Evolutionary conservation across 2,888 invertebrate genomes (phyloP).

Genomic region (Oegoconia quadripuncta): DNA sequence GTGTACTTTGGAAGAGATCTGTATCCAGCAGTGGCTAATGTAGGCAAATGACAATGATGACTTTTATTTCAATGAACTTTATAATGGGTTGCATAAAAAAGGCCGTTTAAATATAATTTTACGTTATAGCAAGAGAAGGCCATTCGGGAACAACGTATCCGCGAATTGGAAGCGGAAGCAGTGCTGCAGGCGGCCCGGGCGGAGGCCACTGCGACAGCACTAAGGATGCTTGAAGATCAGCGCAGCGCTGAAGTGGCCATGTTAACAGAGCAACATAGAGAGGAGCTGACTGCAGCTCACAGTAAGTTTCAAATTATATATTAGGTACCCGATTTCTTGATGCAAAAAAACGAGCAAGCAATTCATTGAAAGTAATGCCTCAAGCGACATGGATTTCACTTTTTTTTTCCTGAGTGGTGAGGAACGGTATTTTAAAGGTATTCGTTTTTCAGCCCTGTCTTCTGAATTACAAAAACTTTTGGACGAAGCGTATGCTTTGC

Average conservation of each 20-base stretch:
- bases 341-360: no score
- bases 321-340: no score
- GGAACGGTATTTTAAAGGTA: not conserved
- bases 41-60: no score
- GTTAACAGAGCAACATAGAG: constrained; percentile 57
- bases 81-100: no score
- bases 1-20: no score
- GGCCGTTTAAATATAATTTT: no score
- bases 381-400: no score
- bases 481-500: constrained; percentile 72
- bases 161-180: constrained; percentile 59
- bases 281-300: constrained; percentile 68
- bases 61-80: no score
- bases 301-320: constrained; percentile 38
- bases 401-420: not conserved
- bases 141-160: constrained; percentile 73
- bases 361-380: no score
- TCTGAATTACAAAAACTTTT: constrained; percentile 71
- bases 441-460: constrained; percentile 58
- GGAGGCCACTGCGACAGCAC: constrained; percentile 55
- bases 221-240: constrained; percentile 56
- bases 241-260: constrained; percentile 48
- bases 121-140: constrained; percentile 52
- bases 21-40: no score
- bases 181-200: constrained; percentile 55